A percentile compares a stretch with the other conserved stretches of the same genome.
Conservation (phyloP, 2,113 vertebrate genomes). For the Ptilonorhynchus violaceus region DNA sequence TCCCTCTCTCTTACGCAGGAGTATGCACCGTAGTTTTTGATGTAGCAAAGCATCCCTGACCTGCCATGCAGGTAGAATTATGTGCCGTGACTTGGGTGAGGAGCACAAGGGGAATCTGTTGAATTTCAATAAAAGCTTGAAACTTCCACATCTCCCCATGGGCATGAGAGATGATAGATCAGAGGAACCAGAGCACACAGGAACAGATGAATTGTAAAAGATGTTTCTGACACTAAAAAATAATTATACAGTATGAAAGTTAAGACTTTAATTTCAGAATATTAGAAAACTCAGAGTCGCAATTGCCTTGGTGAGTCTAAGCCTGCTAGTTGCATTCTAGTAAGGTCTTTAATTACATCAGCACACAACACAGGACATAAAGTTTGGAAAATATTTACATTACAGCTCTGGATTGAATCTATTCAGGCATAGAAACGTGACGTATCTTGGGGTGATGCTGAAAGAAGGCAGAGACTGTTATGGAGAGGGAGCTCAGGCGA, state of each 20-base stretch:
- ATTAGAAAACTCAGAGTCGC: background rate
- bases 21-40: background rate
- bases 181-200: background rate
- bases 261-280: background rate
- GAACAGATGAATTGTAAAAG: background rate
- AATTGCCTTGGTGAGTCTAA: background rate
- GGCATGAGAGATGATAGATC: background rate
- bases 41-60: background rate
- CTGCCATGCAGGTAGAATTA: background rate
- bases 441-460: background rate
- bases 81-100: background rate
- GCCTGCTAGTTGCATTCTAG: background rate
- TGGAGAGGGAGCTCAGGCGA: background rate
- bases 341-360: background rate
- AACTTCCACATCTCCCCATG: background rate
- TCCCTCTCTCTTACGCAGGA: background rate
- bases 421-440: background rate
- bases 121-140: background rate
- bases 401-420: background rate
- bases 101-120: background rate
- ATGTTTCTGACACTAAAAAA: background rate
- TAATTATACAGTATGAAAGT: background rate
- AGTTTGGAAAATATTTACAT: constrained; percentile 21
- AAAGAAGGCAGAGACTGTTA: background rate
- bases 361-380: background rate